Conservation (phyloP, 2,113 vertebrate species). For the Calidris pygmaea region DNA sequence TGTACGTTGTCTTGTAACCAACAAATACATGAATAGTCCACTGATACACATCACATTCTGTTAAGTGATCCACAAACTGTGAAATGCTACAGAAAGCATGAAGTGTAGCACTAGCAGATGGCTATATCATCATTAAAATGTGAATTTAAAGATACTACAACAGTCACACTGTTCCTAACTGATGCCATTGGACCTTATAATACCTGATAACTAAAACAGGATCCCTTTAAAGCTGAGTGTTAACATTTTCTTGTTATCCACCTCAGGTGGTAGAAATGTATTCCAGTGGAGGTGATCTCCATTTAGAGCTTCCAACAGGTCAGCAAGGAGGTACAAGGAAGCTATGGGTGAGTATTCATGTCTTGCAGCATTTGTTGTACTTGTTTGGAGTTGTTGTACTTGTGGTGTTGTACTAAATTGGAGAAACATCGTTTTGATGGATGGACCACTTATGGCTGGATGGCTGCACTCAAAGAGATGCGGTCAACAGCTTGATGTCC, state of each 20-base stretch:
- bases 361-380: not conserved
- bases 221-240: not conserved
- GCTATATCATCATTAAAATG: not conserved
- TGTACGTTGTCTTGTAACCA: not conserved
- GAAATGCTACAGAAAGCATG: not conserved
- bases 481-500: not conserved
- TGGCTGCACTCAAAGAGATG: not conserved
- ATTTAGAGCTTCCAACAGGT: slow-evolving; percentile 96
- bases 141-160: not conserved
- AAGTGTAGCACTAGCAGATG: not conserved
- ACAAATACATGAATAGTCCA: not conserved
- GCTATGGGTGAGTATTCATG: slow-evolving; percentile 85
- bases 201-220: not conserved
- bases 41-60: not conserved
- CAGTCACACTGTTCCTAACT: not conserved
- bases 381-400: not conserved
- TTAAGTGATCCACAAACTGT: not conserved
- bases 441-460: not conserved
- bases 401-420: not conserved
- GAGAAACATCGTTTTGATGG: not conserved
- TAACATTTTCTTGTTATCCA: not conserved
- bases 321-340: slow-evolving; percentile 93
- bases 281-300: slow-evolving; percentile 96
- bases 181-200: not conserved
- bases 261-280: slow-evolving; percentile 97